Base-by-base conservation (phyloP, 1,140 invertebrate genomes). In the Drosophila tsacasi region DNA sequence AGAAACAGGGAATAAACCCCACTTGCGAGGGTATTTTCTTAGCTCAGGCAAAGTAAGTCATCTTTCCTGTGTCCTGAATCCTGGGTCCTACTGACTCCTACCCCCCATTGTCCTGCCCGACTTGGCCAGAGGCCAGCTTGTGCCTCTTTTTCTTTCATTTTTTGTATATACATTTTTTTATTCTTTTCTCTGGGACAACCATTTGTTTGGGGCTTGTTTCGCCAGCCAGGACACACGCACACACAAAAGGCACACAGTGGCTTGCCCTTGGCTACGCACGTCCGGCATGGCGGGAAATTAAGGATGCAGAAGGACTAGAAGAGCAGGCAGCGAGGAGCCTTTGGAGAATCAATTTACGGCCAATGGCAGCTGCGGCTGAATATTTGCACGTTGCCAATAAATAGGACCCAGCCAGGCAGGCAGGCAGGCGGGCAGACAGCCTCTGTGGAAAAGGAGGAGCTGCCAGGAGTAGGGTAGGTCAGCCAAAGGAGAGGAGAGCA, bases 301-400 rank as follows among this genome's bases (percentile, higher is more conserved):
- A 57, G 60, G 46, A 32, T 21, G 15, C 30, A 62, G 27, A 25
- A 32, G 13, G 9, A 7, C 7, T 0, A 3, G 8, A 23, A 3
- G 2, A 17, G 25, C 15, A 7, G 25, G 49, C 49, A 30, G 49
- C 25, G 27, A 19, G n/a, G 10, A 35, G 27, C 54, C 54, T 39
- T 57, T 25, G 37, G 30, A 57, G 64, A 66, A 69, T 69, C 46
- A 69, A 69, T 52, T 52, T 69, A 52, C 35, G 57, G 57, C 57
- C 57, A 37, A 57, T 27, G 17, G 12, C 62, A 47, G 64, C 60
- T 67, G 61, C 19, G 64, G 63, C 62, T 65, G 66, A 52, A 67
- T 68, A 68, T 40, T 69, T 71, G 64, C 67, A 68, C 49, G 66
- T 68, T 68, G 63, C 37, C 66, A 69, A 69, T 54, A 67, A 69